Conservation (phyloP, 2,113 vertebrate genomes). For the Ia io region DNA sequence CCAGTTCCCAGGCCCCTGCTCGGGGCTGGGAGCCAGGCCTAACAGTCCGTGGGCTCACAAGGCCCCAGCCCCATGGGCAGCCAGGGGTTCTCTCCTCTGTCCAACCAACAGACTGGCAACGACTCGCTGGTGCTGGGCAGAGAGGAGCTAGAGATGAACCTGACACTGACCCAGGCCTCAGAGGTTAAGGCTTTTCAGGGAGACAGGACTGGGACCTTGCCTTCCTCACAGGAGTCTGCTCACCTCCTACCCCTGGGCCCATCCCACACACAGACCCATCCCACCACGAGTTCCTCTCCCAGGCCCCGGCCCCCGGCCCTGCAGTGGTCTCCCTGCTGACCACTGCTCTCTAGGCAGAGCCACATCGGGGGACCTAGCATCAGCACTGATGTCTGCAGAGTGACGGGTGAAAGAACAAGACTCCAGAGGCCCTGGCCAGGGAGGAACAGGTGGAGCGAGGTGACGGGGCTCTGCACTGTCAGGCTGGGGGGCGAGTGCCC, state of each 20-base stretch:
- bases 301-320: not conserved
- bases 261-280: rapidly evolving
- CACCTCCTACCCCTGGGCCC: rapidly evolving
- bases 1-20: no score
- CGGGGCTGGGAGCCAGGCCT: rapidly evolving
- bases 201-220: not conserved
- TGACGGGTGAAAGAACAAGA: rapidly evolving
- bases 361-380: no score
- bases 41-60: not conserved
- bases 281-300: not conserved
- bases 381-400: no score
- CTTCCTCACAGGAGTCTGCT: not conserved
- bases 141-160: not conserved
- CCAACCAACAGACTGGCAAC: not conserved
- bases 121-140: no score
- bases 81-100: not conserved
- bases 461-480: no score
- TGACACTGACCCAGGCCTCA: not conserved
- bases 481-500: no score
- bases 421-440: not conserved
- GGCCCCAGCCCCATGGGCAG: no score
- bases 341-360: not conserved
- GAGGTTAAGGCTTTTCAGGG: not conserved
- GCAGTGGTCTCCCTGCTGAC: not conserved
- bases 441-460: not conserved